Conservation (phyloP, 2,113 vertebrate genomes). For the Chaetodon trifascialis region DNA sequence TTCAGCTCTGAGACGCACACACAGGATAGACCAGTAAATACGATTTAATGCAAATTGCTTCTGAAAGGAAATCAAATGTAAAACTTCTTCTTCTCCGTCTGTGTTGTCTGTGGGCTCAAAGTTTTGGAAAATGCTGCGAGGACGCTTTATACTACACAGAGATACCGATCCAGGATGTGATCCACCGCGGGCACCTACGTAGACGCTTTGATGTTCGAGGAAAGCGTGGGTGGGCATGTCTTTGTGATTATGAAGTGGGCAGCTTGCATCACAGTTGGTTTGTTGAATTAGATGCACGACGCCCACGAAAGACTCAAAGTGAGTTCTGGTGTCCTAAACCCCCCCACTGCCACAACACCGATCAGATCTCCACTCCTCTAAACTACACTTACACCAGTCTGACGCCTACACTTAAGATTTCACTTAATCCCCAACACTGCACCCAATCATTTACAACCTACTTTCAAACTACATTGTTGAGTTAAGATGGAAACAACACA, state of each 20-base stretch:
- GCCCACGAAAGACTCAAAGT: constrained; percentile 36
- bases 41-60: constrained; percentile 52
- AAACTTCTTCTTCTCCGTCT: constrained; percentile 38
- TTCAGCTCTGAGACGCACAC: neutral
- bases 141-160: constrained; percentile 5
- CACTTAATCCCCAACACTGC: constrained; percentile 26
- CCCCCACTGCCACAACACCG: neutral
- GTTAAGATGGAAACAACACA: neutral
- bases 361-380: constrained; percentile 1
- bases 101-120: constrained; percentile 24
- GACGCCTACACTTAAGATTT: constrained; percentile 34
- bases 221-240: constrained; percentile 35
- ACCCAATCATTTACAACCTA: constrained; percentile 7
- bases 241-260: constrained; percentile 37
- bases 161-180: constrained; percentile 41
- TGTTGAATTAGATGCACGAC: constrained; percentile 15
- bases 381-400: constrained; percentile 1
- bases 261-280: constrained; percentile 46
- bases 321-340: constrained; percentile 16
- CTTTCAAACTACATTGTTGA: neutral
- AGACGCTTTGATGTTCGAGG: constrained; percentile 49
- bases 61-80: constrained; percentile 48
- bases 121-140: constrained; percentile 36
- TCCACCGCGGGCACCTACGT: constrained; percentile 24
- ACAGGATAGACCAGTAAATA: constrained; percentile 32